Percentiles rank a stretch among this genome's conserved stretches.
Evolutionary conservation across 2,113 vertebrate genomes (phyloP).

Genomic region (Tachuris rubrigastra): DNA sequence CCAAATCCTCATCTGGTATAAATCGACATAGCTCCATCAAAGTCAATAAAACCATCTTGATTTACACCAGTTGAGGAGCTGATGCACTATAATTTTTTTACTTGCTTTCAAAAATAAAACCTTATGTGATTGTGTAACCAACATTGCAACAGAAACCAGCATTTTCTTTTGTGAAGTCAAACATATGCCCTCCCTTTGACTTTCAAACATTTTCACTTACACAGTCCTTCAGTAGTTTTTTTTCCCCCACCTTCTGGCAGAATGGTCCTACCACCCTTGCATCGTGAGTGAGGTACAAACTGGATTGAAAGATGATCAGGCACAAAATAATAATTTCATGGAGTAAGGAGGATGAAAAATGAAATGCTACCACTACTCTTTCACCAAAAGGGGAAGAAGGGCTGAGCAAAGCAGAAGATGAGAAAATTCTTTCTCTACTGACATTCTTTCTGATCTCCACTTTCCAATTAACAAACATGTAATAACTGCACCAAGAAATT

Average conservation of each 20-base stretch:
- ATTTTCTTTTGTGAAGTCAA: constrained; percentile 56
- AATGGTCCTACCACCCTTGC: background rate
- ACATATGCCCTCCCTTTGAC: background rate
- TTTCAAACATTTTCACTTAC: constrained; percentile 11
- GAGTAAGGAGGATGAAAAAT: background rate
- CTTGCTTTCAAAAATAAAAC: constrained; percentile 65
- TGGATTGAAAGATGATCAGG: background rate
- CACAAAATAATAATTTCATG: background rate
- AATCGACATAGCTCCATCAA: constrained; percentile 61
- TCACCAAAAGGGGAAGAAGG: background rate
- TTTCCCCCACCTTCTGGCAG: background rate
- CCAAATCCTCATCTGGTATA: constrained; percentile 67
- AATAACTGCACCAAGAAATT: background rate
- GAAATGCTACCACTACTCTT: background rate
- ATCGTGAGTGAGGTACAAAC: background rate
- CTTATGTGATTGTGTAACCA: constrained; percentile 62
- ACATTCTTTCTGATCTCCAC: background rate
- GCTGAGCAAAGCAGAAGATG: background rate
- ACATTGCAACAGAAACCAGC: constrained; percentile 39
- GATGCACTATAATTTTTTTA: constrained; percentile 57
- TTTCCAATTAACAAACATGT: background rate
- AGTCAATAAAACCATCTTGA: constrained; percentile 60
- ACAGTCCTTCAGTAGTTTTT: background rate
- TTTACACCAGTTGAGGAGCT: constrained; percentile 58
- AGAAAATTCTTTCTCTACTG: background rate